A percentile compares a stretch with the other conserved stretches of the same genome.
Evolutionary conservation across 2,797 vertebrate species (phyloP).

Genomic region (Aeoliscus strigatus): DNA sequence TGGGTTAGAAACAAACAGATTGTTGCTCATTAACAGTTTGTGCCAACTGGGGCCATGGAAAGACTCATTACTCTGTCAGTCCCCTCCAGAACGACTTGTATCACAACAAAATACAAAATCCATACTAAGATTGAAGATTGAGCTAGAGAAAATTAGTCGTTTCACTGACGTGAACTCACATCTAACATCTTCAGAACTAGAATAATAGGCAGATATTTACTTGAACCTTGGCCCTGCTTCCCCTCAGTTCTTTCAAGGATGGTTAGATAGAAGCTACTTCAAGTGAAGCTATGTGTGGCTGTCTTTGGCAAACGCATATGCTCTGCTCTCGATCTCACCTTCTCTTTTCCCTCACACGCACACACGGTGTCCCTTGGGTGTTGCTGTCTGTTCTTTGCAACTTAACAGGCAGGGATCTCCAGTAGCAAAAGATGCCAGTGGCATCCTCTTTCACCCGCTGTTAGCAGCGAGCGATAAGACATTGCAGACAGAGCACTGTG

Average conservation of each 20-base stretch:
- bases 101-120: constrained; percentile 68
- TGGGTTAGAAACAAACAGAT: constrained; percentile 60
- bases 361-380: constrained; percentile 45
- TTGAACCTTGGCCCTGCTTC: too few relatives aligned
- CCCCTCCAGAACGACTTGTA: constrained; percentile 66
- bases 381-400: constrained; percentile 48
- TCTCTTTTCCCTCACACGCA: constrained; percentile 46
- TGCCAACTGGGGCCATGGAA: too few relatives aligned
- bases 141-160: too few relatives aligned
- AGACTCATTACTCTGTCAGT: constrained; percentile 59
- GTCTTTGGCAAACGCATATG: constrained; percentile 29
- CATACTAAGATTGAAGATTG: constrained; percentile 75
- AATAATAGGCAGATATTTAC: too few relatives aligned
- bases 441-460: constrained; percentile 54
- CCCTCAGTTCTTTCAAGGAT: constrained; percentile 26
- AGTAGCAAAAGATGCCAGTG: constrained; percentile 44
- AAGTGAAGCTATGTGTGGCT: constrained; percentile 42
- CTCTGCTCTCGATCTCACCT: constrained; percentile 11
- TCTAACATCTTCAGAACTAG: too few relatives aligned
- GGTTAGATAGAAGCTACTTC: constrained; percentile 31
- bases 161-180: too few relatives aligned
- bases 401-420: constrained; percentile 49
- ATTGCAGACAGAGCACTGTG: constrained; percentile 62
- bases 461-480: constrained; percentile 51
- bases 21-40: too few relatives aligned